Conservation (phyloP, 1,140 invertebrate genomes). For the Bombus picipes region DNA sequence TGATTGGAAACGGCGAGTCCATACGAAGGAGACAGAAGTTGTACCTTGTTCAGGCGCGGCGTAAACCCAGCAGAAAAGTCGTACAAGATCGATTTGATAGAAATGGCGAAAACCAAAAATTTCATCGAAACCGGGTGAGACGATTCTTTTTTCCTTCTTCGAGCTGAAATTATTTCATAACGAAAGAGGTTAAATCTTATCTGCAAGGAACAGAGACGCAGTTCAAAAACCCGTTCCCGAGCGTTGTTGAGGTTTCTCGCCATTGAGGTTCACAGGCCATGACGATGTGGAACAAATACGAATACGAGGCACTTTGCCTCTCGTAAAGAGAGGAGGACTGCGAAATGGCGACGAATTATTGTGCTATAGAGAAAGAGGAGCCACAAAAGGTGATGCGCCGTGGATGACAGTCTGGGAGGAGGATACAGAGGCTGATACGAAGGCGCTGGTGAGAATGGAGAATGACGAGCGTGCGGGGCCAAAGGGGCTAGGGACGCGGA, state of each 20-base stretch:
- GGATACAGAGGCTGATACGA: not conserved
- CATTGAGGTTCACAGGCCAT: conserved; percentile 1
- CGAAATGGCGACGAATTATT: conserved; percentile 59
- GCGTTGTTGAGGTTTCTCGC: conserved; percentile 34
- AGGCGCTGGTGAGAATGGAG: not conserved
- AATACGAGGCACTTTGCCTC: conserved; percentile 4
- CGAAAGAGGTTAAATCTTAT: conserved; percentile 13
- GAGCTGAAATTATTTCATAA: conserved; percentile 18
- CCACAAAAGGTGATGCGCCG: conserved; percentile 7
- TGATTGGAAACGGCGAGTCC: not conserved
- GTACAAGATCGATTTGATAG: not conserved
- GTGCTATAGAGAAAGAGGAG: conserved; percentile 36
- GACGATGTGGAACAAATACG: conserved; percentile 51
- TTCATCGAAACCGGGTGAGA: not conserved
- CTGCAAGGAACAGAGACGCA: not conserved
- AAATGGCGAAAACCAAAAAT: not conserved
- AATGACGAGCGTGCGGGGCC: not conserved
- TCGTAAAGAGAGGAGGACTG: conserved; percentile 1
- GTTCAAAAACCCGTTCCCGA: conserved; percentile 44
- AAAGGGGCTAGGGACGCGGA: not conserved
- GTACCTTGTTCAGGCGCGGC: conserved; percentile 9
- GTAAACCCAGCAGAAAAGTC: not conserved
- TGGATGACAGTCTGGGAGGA: not conserved
- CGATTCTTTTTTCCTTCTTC: not conserved
- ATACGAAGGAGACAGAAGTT: not conserved